Evolutionary conservation across 2,113 vertebrate genomes (phyloP), one percentile per base, ranked within the genome.

Genomic region (Myotis davidii): DNA sequence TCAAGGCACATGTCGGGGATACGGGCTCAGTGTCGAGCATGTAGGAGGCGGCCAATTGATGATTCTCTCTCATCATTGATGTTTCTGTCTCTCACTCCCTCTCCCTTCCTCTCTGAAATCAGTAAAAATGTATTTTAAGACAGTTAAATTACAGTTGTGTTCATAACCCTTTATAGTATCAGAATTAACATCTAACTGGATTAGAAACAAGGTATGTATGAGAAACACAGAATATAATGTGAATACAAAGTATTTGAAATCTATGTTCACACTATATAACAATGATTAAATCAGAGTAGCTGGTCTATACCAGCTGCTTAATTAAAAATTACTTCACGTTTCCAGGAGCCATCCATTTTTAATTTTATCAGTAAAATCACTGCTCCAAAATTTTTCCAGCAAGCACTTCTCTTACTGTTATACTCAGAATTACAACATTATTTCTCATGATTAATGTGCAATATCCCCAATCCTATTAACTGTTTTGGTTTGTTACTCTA

Each of bases 251-350:
- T 29, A 37, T 9, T 4, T 64, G 14, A 85, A 85, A 42, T 34
- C 54, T 42, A 6, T 59, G 8, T 25, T 79, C 76, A 72, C 3
- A 48, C 39, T 67, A 86, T 42, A 76, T 42, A 90, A 45, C 18
- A 70, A 69, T 90, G 79, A 79, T 54, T 84, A 65, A 72, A 69
- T 11, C 6, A 56, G 29, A 95, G 9, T 29, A 32, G 23, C 6
- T 13, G 29, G 9, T 64, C 42, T 54, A 45, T 4, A 21, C 50
- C 34, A 61, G 64, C n/a, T 81, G 39, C 67, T 73, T 29, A 61
- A 86, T 78, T 94, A 69, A 4, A 64, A 78, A 37, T 8, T 29
- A 87, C 72, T 70, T 70, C 61, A 61, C 54, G 39, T 78, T 97
- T 67, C 34, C n/a, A 61, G 6, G 29, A 64, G 17, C 45, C 87